Percentiles rank a stretch among this genome's conserved stretches.
These are phyloP conservation scores for Trichonephila clavata DNA, from an alignment of 1,140 invertebrate species.

Conservation along the genomic window DNA sequence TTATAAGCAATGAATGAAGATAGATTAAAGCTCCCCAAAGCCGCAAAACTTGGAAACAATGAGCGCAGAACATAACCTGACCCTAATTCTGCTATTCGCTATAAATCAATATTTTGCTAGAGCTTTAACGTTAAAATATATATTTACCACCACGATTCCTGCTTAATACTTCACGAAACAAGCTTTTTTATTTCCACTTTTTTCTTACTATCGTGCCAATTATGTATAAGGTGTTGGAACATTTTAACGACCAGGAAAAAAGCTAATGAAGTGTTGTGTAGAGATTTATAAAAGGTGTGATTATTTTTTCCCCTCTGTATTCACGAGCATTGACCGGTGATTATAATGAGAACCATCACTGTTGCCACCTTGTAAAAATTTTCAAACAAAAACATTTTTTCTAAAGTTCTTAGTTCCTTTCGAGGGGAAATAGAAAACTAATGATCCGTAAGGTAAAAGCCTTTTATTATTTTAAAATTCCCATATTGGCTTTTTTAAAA, in stretches of 20 bases:
- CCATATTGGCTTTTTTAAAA: too few relatives aligned
- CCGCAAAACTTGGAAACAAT: constrained; percentile 41
- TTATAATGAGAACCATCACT: background rate
- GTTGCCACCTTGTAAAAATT: too few relatives aligned
- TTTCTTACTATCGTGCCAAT: constrained; percentile 39
- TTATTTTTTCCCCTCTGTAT: background rate
- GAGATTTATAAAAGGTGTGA: constrained; percentile 35
- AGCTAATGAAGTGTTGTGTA: constrained; percentile 37
- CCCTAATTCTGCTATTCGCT: background rate
- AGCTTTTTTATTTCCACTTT: background rate
- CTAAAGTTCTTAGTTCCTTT: too few relatives aligned
- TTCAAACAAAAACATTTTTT: too few relatives aligned
- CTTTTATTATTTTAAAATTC: too few relatives aligned
- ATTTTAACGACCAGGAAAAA: background rate
- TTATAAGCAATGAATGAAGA: constrained; percentile 53
- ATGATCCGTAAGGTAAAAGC: too few relatives aligned
- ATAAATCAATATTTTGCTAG: constrained; percentile 69
- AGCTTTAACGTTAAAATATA: constrained; percentile 44
- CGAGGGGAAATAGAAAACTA: too few relatives aligned
- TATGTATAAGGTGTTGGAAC: constrained; percentile 26
- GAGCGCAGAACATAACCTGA: constrained; percentile 5
- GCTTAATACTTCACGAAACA: constrained; percentile 58
- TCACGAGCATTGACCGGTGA: constrained; percentile 9
- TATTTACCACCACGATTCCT: constrained; percentile 54
- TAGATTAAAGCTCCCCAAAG: constrained; percentile 29